Evolutionary conservation across 2,888 invertebrate genomes (phyloP).

Genomic region (Drosophila leonis): DNA sequence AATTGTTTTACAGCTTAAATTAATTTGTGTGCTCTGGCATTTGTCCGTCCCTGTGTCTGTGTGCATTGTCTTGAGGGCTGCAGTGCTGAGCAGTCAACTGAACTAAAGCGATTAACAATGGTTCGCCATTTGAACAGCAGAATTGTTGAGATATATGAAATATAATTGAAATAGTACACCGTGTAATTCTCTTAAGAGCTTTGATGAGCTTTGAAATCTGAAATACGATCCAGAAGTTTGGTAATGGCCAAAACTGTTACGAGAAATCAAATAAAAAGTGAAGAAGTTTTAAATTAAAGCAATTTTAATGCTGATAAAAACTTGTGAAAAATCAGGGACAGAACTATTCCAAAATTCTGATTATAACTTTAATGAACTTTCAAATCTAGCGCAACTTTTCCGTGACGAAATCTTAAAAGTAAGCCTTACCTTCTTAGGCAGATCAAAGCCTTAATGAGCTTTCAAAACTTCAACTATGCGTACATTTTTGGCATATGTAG

Average conservation of each 20-base stretch:
- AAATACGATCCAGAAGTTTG: neutral
- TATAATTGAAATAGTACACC: constrained; percentile 1
- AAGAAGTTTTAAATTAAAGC: neutral
- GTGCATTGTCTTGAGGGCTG: constrained; percentile 22
- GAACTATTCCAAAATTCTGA: neutral
- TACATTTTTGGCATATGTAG: constrained; percentile 15
- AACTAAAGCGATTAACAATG: constrained; percentile 20
- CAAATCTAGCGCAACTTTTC: neutral
- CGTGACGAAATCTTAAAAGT: neutral
- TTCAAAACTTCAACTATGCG: neutral
- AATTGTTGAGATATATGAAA: constrained; percentile 4
- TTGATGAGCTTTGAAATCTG: constrained; percentile 2
- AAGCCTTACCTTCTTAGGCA: neutral
- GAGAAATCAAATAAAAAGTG: neutral
- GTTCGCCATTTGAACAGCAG: neutral
- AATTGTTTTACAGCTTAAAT: constrained; percentile 69
- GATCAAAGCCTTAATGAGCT: constrained; percentile 1
- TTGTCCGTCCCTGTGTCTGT: neutral
- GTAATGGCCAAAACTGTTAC: neutral
- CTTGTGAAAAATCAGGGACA: neutral
- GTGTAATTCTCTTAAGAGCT: neutral
- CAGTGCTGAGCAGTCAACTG: constrained; percentile 10
- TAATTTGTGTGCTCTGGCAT: constrained; percentile 61
- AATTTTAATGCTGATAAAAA: too few species aligned
- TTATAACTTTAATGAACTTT: neutral